Evolutionary conservation across 2,888 invertebrate genomes (phyloP), one percentile per base, ranked within the genome.

Genomic region (Dasypolia templi): DNA sequence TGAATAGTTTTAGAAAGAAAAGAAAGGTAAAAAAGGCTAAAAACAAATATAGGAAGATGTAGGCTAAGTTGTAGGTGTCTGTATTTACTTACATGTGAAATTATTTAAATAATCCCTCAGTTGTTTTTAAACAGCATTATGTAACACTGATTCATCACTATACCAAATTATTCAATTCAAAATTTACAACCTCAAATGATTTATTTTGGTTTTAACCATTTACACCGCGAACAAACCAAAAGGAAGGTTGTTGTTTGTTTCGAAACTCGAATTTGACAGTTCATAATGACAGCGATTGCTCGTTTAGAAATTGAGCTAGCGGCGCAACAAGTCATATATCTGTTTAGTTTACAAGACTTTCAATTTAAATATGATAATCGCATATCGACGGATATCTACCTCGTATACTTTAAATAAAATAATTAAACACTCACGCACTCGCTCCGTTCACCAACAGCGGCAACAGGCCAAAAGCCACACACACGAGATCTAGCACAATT

Each of bases 11-110:
- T 26, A 12, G 3, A 68, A 42, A 32, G 6, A 17, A 29, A n/a
- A 35, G 35, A 11, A 35, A 3, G 22, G 6, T 17, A 12, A 19
- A 4, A n/a, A 11, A 35, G 2, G 22, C 3, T 17, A 12, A 19
- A 4, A n/a, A 2, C 1, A 3, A n/a, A 32, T 19, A 42, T n/a
- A 0, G 7, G 17, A 32, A 3, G n/a, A 26, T n/a, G 32, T 14
- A 35, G 35, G 35, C 35, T 2, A 3, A 35, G 35, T 35, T 35
- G 35, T 35, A 32, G n/a, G 44, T 66, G 14, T 69, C 32, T 49
- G 26, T 26, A 67, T 35, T 44, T 32, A 39, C 7, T 9, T 22
- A 65, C 11, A 67, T 46, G 19, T 65, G n/a, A 44, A 66, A 66
- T 35, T 1, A 39, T 39, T 35, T 17, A 7, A 44, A 35, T 46